Conservation (phyloP, 2,888 invertebrate species). For the Cantharis rufa region DNA sequence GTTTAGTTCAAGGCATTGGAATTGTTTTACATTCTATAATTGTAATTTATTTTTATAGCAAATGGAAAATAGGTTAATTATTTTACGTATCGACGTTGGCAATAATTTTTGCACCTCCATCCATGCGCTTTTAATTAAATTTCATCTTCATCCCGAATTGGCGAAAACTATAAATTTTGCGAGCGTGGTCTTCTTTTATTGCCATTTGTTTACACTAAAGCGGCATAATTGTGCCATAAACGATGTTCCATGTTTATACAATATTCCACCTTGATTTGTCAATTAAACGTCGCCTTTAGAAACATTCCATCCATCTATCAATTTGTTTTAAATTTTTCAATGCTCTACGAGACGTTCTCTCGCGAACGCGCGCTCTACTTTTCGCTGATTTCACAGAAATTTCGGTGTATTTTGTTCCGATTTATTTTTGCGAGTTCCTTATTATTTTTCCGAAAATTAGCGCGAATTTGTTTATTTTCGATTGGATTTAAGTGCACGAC, state of each 20-base stretch:
- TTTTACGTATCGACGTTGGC: not conserved
- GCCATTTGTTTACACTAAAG: not conserved
- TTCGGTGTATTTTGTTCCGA: not conserved
- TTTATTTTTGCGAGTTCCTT: not conserved
- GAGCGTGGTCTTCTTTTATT: constrained; percentile 7
- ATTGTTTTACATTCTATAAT: constrained; percentile 12
- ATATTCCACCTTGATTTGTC: constrained; percentile 22
- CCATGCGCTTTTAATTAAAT: not conserved
- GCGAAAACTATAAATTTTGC: not conserved
- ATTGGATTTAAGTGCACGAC: not conserved
- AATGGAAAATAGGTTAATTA: constrained; percentile 21
- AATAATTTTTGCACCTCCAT: not conserved
- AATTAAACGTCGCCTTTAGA: constrained; percentile 11
- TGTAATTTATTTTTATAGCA: constrained; percentile 10
- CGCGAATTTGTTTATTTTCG: not conserved
- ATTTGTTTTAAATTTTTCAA: not conserved
- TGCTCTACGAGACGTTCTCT: not conserved
- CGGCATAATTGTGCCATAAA: not conserved
- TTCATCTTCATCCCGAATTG: not conserved
- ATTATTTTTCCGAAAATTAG: not conserved
- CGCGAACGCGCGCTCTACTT: not conserved
- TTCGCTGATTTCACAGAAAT: not conserved
- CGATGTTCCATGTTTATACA: constrained; percentile 9
- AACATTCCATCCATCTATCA: not conserved
- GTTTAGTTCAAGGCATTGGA: constrained; percentile 19